Conservation (phyloP, 2,888 invertebrate species). For the Linnaemya tessellans region DNA sequence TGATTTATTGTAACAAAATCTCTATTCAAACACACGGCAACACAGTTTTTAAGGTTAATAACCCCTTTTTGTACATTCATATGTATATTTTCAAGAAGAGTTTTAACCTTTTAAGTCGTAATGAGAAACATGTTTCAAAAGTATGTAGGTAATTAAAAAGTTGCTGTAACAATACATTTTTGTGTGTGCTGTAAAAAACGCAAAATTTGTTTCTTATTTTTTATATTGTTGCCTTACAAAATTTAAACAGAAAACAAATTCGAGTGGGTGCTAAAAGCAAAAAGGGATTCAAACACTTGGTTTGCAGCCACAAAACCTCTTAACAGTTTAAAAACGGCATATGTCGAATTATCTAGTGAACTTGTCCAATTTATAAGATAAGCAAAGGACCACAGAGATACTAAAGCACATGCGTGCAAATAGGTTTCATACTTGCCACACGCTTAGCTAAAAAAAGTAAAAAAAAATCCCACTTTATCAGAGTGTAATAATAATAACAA, state of each 20-base stretch:
- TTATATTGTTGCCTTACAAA: not conserved
- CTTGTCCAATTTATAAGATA: constrained; percentile 17
- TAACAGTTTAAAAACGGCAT: constrained; percentile 35
- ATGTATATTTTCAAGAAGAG: not conserved
- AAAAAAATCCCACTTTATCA: constrained; percentile 32
- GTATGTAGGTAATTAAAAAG: constrained; percentile 33
- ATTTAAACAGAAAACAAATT: not conserved
- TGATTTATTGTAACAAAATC: constrained; percentile 39
- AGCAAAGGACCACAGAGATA: not conserved
- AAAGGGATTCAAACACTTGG: not conserved
- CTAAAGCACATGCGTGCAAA: constrained; percentile 41
- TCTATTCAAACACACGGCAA: not conserved
- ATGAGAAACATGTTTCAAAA: not conserved
- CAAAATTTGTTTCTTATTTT: not conserved
- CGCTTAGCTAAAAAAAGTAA: constrained; percentile 33
- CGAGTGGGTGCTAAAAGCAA: constrained; percentile 40
- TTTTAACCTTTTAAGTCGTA: not conserved
- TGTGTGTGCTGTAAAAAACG: constrained; percentile 27
- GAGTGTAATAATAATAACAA: constrained; percentile 34
- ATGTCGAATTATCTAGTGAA: constrained; percentile 54
- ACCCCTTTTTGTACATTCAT: not conserved
- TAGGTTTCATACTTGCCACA: constrained; percentile 42
- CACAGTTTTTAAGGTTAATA: not conserved
- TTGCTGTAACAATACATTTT: constrained; percentile 11
- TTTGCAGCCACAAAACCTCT: constrained; percentile 2